Percentiles rank a stretch among this genome's conserved stretches.
Evolutionary conservation across 1,140 invertebrate genomes (phyloP).

Genomic region (Euglossa dilemma): DNA sequence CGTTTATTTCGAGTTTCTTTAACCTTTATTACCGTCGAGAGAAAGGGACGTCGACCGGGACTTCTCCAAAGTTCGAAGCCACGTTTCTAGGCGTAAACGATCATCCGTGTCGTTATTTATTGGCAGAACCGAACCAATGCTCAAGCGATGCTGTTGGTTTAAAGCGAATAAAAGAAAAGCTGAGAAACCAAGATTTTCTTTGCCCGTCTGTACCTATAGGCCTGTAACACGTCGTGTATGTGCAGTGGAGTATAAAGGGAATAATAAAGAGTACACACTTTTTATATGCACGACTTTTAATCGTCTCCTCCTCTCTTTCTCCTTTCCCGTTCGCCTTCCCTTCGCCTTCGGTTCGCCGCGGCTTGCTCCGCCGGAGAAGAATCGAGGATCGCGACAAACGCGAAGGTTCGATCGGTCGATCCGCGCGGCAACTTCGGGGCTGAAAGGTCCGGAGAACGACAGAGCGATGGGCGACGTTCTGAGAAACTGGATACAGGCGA

Average conservation of each 20-base stretch:
- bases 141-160: conserved; percentile 69
- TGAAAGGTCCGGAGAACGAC: neutral
- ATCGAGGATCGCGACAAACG: too few species aligned
- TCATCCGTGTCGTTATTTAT: conserved; percentile 63
- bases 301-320: neutral
- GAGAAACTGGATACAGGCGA: conserved; percentile 65
- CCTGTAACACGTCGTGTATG: conserved; percentile 65
- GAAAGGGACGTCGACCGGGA: neutral
- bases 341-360: too few species aligned
- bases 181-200: conserved; percentile 64
- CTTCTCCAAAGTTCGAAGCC: conserved; percentile 1
- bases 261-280: conserved; percentile 69
- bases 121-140: conserved; percentile 68
- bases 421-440: neutral
- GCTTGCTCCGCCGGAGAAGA: too few species aligned
- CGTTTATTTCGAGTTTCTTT: neutral
- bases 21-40: neutral
- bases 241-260: conserved; percentile 63
- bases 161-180: conserved; percentile 65
- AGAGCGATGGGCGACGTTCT: conserved; percentile 66
- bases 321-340: too few species aligned
- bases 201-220: conserved; percentile 69
- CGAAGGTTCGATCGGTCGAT: neutral
- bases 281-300: conserved; percentile 65
- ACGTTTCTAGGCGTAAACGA: conserved; percentile 40